These are phyloP conservation scores for Grantiella picta DNA, from an alignment of 2,113 vertebrate species.

Conservation along the genomic window DNA sequence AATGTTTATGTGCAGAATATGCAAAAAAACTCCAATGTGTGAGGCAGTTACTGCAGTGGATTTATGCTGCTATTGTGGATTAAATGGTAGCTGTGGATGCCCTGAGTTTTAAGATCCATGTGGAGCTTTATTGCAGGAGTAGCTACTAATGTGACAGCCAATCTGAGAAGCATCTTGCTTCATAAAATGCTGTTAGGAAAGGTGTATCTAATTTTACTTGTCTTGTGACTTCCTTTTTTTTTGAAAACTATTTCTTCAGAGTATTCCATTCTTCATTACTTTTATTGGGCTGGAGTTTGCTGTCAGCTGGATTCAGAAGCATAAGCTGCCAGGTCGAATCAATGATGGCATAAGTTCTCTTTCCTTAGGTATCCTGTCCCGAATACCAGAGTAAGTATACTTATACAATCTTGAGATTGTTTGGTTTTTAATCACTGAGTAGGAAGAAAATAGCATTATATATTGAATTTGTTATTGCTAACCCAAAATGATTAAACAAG, in stretches of 20 bases:
- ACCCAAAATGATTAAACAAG: neutral
- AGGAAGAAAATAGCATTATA: neutral
- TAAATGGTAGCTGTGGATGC: neutral
- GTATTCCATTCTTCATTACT: constrained; percentile 83
- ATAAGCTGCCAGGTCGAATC: constrained; percentile 63
- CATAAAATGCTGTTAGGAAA: neutral
- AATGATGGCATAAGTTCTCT: constrained; percentile 83
- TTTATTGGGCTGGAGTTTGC: constrained; percentile 84
- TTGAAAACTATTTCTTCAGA: constrained; percentile 69
- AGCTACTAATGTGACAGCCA: neutral
- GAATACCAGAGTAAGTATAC: constrained; percentile 81
- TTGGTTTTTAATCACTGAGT: neutral
- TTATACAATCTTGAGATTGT: neutral
- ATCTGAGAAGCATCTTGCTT: neutral
- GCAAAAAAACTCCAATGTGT: neutral
- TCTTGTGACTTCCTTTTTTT: neutral
- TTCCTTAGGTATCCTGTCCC: constrained; percentile 84
- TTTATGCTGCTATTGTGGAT: neutral
- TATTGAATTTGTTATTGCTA: neutral
- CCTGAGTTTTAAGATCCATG: neutral
- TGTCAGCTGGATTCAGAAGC: constrained; percentile 76
- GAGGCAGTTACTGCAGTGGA: neutral
- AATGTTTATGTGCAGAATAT: neutral
- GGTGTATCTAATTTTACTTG: neutral
- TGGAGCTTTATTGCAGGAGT: neutral